Conservation (phyloP, 2,888 invertebrate species). For the Conus canariensis region DNA sequence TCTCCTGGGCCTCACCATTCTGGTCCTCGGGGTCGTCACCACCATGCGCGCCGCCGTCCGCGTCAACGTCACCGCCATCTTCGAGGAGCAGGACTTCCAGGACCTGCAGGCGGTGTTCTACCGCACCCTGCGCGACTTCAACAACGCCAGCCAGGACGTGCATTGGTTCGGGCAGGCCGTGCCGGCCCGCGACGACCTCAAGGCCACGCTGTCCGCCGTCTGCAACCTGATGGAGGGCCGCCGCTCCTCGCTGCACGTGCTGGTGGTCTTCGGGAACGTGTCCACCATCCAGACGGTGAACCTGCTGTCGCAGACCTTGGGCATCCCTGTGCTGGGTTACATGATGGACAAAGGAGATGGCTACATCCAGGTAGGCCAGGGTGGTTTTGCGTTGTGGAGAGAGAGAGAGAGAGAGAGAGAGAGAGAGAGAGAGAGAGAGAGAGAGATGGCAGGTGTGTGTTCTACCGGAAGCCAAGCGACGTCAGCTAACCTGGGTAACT, state of each 20-base stretch:
- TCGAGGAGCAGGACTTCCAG: conserved; percentile 62
- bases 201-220: conserved; percentile 56
- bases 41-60: conserved; percentile 46
- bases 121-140: conserved; percentile 56
- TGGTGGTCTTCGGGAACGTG: conserved; percentile 65
- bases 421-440: conserved; percentile 4
- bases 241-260: conserved; percentile 55
- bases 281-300: conserved; percentile 64
- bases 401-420: no score
- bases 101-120: conserved; percentile 60
- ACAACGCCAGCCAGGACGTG: conserved; percentile 55
- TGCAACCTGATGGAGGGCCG: conserved; percentile 61
- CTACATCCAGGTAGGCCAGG: conserved; percentile 59
- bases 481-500: no score
- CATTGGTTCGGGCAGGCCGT: conserved; percentile 55
- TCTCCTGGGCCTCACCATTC: conserved; percentile 38
- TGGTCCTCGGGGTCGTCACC: conserved; percentile 42
- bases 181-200: conserved; percentile 54
- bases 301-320: conserved; percentile 62
- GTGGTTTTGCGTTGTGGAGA: background rate
- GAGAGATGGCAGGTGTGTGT: no score
- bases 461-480: no score
- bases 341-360: conserved; percentile 59
- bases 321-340: conserved; percentile 69
- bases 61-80: conserved; percentile 66